Base-by-base conservation (phyloP, 1,140 invertebrate genomes). In the Brachionus manjavacas region DNA sequence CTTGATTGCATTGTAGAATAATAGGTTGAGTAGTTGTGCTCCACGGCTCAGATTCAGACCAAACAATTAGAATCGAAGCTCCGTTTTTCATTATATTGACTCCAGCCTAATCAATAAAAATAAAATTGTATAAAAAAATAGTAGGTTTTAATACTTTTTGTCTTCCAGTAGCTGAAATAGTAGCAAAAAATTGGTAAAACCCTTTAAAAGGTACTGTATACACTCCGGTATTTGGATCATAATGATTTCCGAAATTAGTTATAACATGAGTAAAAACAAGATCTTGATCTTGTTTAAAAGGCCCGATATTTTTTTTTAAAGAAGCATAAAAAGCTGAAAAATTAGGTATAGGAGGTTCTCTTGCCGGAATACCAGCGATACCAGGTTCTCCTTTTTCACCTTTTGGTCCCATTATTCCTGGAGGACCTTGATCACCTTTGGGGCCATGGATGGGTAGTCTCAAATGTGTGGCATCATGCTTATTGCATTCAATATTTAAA, bases 361-460 rank as follows among this genome's bases (percentile, higher is more conserved):
- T 20, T 20, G 60, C 81, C 39, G 81, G 81, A 35, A 84, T 60
- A 9, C 81, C 81, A 35, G 81, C 43, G 12, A 84, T 70, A 0
- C 81, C 81, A 46, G 81, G 81, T 70, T 84, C 81, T 16, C 81
- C 81, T 70, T 84, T 70, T 52, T 84, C 66, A 14, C 81, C 79
- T 68, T 81, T 81, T 68, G 49, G 79, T 25, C 79, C 81, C 23
- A 39, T 35, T 20, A 35, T 39, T n/a, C 81, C 81, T 28, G 81
- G 81, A 70, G 66, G 66, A 25, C 81, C 81, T 46, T 49, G 41
- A 14, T 68, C 60, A 52, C 81, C 81, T 43, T 84, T 84, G 35
- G 81, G 81, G 12, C 81, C 81, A 14, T 68, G 79, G 12, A 81
- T 81, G 11, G 79, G 79, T 28, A 81, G 60, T 39, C 31, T 81